Evolutionary conservation across 2,888 invertebrate species (phyloP).

Genomic region (Theodoxus fluviatilis): DNA sequence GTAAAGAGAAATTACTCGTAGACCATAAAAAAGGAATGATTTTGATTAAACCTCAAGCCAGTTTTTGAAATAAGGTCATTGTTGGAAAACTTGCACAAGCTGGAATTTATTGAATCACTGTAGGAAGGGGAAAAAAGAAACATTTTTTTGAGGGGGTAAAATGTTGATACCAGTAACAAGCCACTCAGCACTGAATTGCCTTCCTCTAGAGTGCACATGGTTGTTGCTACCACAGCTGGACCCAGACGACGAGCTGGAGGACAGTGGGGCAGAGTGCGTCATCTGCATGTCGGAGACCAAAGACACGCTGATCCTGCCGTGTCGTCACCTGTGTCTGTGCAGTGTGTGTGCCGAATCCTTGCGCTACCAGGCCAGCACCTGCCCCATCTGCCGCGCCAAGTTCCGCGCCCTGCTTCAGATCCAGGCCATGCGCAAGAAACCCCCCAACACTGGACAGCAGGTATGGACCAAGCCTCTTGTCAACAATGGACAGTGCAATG

Average conservation of each 20-base stretch:
- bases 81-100: too few species aligned
- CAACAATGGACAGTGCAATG: too few species aligned
- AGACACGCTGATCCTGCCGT: slow-evolving; percentile 96
- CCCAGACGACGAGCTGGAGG: slow-evolving; percentile 61
- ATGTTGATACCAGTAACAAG: background rate
- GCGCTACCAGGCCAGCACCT: slow-evolving; percentile 92
- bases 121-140: background rate
- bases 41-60: too few species aligned
- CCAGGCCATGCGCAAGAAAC: slow-evolving; percentile 83
- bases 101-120: too few species aligned
- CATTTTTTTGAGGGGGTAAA: background rate
- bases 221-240: slow-evolving; percentile 37
- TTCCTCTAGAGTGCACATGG: background rate
- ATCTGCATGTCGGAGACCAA: slow-evolving; percentile 99
- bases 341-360: slow-evolving; percentile 96
- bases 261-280: slow-evolving; percentile 90
- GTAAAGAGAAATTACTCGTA: too few species aligned
- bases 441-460: slow-evolving; percentile 23
- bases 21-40: too few species aligned
- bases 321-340: slow-evolving; percentile 94
- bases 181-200: background rate
- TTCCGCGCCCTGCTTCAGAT: slow-evolving; percentile 96
- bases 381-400: slow-evolving; percentile 98
- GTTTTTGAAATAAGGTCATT: too few species aligned
- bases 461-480: too few species aligned